These are phyloP conservation scores for Cyanistes caeruleus DNA, from an alignment of 2,113 vertebrate species.

Conservation along the genomic window DNA sequence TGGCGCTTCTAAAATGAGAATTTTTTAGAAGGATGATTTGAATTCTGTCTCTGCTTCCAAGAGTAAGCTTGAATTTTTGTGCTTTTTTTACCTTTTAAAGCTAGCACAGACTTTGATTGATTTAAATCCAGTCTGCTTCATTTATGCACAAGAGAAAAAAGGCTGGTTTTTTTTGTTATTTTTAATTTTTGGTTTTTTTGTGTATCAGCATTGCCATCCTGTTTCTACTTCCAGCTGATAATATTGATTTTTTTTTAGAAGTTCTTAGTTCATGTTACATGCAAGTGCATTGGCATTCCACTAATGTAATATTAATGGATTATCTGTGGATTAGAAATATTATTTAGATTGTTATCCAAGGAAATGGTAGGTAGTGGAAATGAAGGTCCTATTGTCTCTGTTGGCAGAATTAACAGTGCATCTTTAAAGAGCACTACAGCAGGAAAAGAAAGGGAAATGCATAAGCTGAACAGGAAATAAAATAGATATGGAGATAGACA, in stretches of 20 bases:
- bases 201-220: slow-evolving; percentile 40
- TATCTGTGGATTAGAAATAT: slow-evolving; percentile 38
- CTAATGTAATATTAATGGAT: slow-evolving; percentile 11
- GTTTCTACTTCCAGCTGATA: slow-evolving; percentile 61
- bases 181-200: slow-evolving; percentile 27
- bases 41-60: background rate
- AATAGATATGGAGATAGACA: background rate
- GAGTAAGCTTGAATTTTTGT: background rate
- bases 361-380: background rate
- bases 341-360: background rate
- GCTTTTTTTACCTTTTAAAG: background rate
- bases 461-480: background rate
- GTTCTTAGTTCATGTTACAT: slow-evolving; percentile 33
- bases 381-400: background rate
- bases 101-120: background rate
- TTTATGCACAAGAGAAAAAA: background rate
- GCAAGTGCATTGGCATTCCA: slow-evolving; percentile 6
- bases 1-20: background rate
- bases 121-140: background rate
- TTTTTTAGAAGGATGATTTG: slow-evolving; percentile 12
- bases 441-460: background rate
- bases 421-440: background rate
- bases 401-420: background rate
- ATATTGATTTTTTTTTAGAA: slow-evolving; percentile 1
- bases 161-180: background rate